phyloP scores from a whole-genome alignment of 2,888 invertebrate species.

The Eucera pruinosa region DNA sequence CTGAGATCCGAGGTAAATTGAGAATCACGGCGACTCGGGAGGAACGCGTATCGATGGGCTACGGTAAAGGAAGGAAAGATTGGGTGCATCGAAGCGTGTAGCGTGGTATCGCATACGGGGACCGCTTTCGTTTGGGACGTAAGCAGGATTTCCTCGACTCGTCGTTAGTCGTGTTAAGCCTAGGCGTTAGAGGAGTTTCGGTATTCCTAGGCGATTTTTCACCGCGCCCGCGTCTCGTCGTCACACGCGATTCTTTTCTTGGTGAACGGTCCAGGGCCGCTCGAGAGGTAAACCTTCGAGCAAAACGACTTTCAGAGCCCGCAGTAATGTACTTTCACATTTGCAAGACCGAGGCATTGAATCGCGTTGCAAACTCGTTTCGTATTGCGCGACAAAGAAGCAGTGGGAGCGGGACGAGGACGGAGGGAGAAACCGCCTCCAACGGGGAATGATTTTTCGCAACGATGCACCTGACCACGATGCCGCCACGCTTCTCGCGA shows the following conservation, averaged over 20 bases:
- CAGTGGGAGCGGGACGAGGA: conserved; percentile 4
- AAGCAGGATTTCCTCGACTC: conserved; percentile 3
- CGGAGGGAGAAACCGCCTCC: conserved; percentile 16
- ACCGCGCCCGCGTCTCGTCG: conserved; percentile 37
- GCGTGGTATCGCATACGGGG: not conserved
- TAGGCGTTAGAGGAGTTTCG: not conserved
- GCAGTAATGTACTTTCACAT: conserved; percentile 73
- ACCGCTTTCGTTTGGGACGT: not conserved
- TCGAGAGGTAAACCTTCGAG: conserved; percentile 71
- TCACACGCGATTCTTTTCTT: conserved; percentile 64
- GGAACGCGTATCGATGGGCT: not conserved
- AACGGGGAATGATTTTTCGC: conserved; percentile 50
- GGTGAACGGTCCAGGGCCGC: conserved; percentile 70
- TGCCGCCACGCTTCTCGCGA: conserved; percentile 31
- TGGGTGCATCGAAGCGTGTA: too few species aligned
- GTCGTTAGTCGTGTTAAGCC: not conserved
- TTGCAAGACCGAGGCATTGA: conserved; percentile 71
- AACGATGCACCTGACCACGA: conserved; percentile 25
- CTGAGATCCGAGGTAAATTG: not conserved
- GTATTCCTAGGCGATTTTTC: conserved; percentile 44
- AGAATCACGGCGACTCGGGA: not conserved
- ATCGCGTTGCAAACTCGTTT: conserved; percentile 70
- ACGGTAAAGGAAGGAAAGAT: not conserved
- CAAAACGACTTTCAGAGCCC: conserved; percentile 71
- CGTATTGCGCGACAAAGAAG: conserved; percentile 44